Evolutionary conservation across 2,888 invertebrate species (phyloP).

Genomic region (Nowickia ferox): DNA sequence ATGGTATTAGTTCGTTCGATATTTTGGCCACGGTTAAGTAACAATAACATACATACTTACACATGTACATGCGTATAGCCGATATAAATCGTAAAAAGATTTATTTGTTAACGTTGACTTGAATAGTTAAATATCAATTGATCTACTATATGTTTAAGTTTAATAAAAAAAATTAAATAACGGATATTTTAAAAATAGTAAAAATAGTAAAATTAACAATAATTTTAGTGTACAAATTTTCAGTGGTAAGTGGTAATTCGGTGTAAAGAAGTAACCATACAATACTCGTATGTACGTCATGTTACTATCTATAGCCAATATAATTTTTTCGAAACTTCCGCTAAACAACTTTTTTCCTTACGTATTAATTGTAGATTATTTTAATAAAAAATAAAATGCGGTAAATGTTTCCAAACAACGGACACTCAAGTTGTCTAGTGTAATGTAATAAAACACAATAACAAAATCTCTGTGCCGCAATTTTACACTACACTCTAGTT

Average conservation of each 20-base stretch:
- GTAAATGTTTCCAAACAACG: slow-evolving; percentile 10
- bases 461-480: slow-evolving; percentile 29
- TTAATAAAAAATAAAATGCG: slow-evolving; percentile 21
- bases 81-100: slow-evolving; percentile 27
- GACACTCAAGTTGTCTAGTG: slow-evolving; percentile 25
- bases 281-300: neutral
- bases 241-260: slow-evolving; percentile 54
- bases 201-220: slow-evolving; percentile 14
- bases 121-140: slow-evolving; percentile 30
- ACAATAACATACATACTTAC: neutral
- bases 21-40: slow-evolving; percentile 1
- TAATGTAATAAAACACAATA: slow-evolving; percentile 24
- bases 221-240: slow-evolving; percentile 18
- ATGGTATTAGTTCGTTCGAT: slow-evolving; percentile 51
- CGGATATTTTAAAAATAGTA: neutral
- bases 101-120: slow-evolving; percentile 26
- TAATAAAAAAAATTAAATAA: slow-evolving; percentile 3
- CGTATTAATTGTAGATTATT: slow-evolving; percentile 37
- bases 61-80: neutral
- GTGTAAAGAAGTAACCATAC: slow-evolving; percentile 6
- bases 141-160: neutral
- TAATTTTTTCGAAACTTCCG: slow-evolving; percentile 61
- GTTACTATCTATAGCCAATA: neutral
- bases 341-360: slow-evolving; percentile 53
- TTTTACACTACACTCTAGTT: neutral